phyloP scores from a whole-genome alignment of 2,113 vertebrate species.

The Zapus hudsonius region DNA sequence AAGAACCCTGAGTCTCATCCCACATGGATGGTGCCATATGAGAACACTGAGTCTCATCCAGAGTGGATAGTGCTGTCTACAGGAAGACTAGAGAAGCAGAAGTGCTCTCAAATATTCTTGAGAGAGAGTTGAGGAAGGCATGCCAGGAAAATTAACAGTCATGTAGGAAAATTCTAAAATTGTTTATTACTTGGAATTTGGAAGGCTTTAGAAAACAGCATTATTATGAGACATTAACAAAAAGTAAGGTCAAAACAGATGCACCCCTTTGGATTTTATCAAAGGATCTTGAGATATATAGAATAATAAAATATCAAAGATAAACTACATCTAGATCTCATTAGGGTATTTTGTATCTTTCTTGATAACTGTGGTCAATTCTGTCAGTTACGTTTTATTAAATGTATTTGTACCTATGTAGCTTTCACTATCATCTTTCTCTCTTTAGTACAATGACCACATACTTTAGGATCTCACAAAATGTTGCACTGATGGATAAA shows the following conservation, averaged over 20 bases:
- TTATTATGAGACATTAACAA: neutral
- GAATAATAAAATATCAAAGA: neutral
- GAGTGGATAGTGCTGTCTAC: neutral
- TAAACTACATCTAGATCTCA: neutral
- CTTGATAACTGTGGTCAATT: neutral
- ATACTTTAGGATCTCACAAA: neutral
- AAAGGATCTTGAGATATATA: neutral
- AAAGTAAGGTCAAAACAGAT: conserved; percentile 13
- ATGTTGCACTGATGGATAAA: conserved; percentile 1
- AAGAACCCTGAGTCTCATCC: neutral
- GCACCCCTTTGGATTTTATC: neutral
- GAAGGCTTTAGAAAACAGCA: neutral
- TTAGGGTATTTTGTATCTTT: neutral
- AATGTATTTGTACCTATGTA: neutral
- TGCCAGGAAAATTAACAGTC: neutral
- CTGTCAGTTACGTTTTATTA: neutral
- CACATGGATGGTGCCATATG: too few species aligned
- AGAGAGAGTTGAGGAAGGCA: neutral
- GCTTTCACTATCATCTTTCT: neutral
- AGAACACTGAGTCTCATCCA: neutral
- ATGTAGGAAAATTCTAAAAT: neutral
- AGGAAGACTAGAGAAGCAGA: neutral
- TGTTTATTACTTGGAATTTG: conserved; percentile 15
- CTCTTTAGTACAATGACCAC: neutral
- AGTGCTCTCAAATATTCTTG: neutral